These are phyloP conservation scores for Aphelenchoides besseyi DNA, from an alignment of 1,140 invertebrate genomes.

Conservation along the genomic window DNA sequence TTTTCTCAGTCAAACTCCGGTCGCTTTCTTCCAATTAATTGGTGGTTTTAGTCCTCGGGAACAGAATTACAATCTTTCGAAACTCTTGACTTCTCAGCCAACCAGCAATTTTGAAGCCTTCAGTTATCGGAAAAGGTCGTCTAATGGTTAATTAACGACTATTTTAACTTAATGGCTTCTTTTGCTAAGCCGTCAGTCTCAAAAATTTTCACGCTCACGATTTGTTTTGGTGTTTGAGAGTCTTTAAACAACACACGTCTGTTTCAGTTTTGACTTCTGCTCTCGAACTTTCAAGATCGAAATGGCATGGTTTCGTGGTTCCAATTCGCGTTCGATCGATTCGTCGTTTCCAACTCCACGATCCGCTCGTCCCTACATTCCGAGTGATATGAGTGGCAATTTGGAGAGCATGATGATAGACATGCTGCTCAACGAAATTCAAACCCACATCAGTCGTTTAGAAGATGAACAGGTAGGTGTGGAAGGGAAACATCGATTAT, in stretches of 20 bases:
- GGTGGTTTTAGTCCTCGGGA: no score
- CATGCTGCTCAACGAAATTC: constrained; percentile 32
- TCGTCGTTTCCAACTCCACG: constrained; percentile 14
- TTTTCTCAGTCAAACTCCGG: neutral
- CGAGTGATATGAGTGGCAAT: constrained; percentile 28
- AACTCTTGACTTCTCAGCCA: no score
- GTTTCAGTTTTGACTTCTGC: neutral
- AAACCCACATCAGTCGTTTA: constrained; percentile 31
- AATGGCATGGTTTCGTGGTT: neutral
- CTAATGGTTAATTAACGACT: no score
- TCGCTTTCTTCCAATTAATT: neutral
- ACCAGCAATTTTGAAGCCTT: no score
- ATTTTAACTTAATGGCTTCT: no score
- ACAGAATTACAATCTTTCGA: no score
- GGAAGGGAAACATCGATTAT: neutral
- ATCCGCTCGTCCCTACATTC: constrained; percentile 40
- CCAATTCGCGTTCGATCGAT: constrained; percentile 11
- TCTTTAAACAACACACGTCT: neutral
- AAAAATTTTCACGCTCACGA: no score
- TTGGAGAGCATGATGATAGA: constrained; percentile 40
- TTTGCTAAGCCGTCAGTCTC: no score
- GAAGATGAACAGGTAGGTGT: constrained; percentile 34
- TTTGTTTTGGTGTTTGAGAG: neutral
- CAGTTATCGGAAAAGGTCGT: no score
- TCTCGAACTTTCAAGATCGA: neutral